A percentile compares a stretch with the other conserved stretches of the same genome.
Evolutionary conservation across 2,113 vertebrate genomes (phyloP).

Genomic region (Microcebus ravelobensis): DNA sequence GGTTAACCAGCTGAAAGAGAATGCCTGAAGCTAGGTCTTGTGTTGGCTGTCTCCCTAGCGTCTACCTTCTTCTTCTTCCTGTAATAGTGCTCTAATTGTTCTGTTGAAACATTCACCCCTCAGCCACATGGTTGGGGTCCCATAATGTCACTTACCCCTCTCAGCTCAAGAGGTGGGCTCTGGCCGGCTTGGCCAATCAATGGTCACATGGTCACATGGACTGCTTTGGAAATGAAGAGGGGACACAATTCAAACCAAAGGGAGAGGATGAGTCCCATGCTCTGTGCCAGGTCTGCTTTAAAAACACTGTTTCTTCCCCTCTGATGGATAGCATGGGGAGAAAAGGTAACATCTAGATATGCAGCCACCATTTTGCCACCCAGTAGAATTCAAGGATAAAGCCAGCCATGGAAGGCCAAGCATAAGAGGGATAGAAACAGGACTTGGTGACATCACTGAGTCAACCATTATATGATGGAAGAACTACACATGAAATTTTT

Average conservation of each 20-base stretch:
- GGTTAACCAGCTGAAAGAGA: background rate
- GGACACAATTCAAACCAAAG: background rate
- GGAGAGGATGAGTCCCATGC: background rate
- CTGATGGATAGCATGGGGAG: background rate
- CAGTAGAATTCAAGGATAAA: background rate
- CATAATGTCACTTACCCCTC: background rate
- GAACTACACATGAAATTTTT: background rate
- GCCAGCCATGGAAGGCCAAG: background rate
- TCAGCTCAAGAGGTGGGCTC: background rate
- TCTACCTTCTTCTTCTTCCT: background rate
- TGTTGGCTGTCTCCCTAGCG: background rate
- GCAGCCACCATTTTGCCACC: background rate
- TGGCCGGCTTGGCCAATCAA: background rate
- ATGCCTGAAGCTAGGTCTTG: background rate
- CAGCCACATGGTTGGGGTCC: background rate
- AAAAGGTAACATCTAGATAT: background rate
- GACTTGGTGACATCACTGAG: background rate
- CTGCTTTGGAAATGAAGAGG: background rate
- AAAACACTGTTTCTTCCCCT: background rate
- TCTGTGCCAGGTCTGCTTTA: background rate
- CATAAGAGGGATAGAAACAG: background rate
- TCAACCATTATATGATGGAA: background rate
- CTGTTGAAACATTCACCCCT: background rate
- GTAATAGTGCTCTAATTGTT: background rate
- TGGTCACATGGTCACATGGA: too few relatives aligned